Percentiles rank a stretch among this genome's conserved stretches.
Evolutionary conservation across 2,797 vertebrate genomes (phyloP).

Genomic region (Coilia nasus): DNA sequence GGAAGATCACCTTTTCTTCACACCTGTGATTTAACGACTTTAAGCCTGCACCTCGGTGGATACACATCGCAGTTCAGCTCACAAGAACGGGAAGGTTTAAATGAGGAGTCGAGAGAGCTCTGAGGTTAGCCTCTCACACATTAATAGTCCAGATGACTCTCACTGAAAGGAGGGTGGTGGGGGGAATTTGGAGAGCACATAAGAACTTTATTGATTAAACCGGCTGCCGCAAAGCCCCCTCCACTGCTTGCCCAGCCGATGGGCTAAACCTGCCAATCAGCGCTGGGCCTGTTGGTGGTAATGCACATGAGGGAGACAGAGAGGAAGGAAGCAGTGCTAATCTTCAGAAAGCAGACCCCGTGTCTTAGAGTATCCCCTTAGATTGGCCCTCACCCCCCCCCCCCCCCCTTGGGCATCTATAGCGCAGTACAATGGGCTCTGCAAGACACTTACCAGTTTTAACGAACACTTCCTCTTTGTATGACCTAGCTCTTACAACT

Average conservation of each 20-base stretch:
- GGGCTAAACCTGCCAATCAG: conserved; percentile 42
- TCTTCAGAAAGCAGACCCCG: conserved; percentile 45
- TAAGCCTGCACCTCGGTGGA: not conserved
- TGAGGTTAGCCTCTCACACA: conserved; percentile 38
- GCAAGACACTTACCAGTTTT: no score
- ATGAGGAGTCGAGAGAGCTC: conserved; percentile 18
- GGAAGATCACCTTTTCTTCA: not conserved
- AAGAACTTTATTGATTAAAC: conserved; percentile 51
- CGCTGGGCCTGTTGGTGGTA: conserved; percentile 38
- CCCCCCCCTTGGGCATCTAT: not conserved
- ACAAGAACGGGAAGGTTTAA: not conserved
- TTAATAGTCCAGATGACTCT: conserved; percentile 30
- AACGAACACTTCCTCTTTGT: no score
- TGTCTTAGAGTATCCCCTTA: no score
- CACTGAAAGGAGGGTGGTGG: not conserved
- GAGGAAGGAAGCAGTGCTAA: conserved; percentile 44
- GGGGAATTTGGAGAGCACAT: conserved; percentile 42
- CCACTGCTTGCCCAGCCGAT: not conserved
- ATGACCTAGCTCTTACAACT: no score
- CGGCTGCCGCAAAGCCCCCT: conserved; percentile 36
- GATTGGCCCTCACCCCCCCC: not conserved
- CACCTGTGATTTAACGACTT: not conserved
- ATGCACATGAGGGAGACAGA: conserved; percentile 28
- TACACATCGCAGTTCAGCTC: not conserved
- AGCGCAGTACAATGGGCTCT: no score